Base-by-base conservation (phyloP, 2,888 invertebrate genomes). In the Dascillus cervinus region DNA sequence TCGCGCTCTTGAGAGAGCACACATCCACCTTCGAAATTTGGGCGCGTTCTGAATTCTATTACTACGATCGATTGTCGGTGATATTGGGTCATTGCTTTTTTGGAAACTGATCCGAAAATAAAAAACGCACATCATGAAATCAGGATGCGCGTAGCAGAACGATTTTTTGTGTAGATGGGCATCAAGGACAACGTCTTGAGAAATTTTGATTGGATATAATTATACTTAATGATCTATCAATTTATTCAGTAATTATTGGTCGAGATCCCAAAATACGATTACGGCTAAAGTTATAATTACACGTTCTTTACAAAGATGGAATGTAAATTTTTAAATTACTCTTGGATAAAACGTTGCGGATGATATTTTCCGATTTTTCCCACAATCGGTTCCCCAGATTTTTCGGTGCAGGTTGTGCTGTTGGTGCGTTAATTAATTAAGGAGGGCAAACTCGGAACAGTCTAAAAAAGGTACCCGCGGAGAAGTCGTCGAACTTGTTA, bases 151-250 rank as follows among this genome's bases (percentile, higher is more conserved):
- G n/a, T n/a, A n/a, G n/a, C n/a, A n/a, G n/a, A n/a, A n/a, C n/a
- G n/a, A n/a, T n/a, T n/a, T n/a, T n/a, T n/a, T n/a, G n/a, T n/a
- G n/a, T n/a, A n/a, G n/a, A n/a, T n/a, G n/a, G n/a, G n/a, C n/a
- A n/a, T n/a, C 19, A 19, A 32, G 14, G 26, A 25, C 5, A 32
- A 22, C 11, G 12, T 29, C 33, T 26, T 26, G 19, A 38, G 36
- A 44, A 39, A 38, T 38, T 42, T 43, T 42, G 46, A 47, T 47
- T 41, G 43, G 28, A 31, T 41, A 34, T 44, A 45, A 49, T 49
- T 47, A 43, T 39, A 38, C 44, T 47, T 44, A 44, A 47, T 47
- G 44, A 41, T 32, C 43, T 25, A 37, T 46, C 44, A 39, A 46
- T 47, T 49, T 45, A 28, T 39, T 30, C 40, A 25, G 41, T 41